A percentile compares a stretch with the other conserved stretches of the same genome.
Evolutionary conservation across 2,113 vertebrate species (phyloP).

Genomic region (Neolamprologus toae): DNA sequence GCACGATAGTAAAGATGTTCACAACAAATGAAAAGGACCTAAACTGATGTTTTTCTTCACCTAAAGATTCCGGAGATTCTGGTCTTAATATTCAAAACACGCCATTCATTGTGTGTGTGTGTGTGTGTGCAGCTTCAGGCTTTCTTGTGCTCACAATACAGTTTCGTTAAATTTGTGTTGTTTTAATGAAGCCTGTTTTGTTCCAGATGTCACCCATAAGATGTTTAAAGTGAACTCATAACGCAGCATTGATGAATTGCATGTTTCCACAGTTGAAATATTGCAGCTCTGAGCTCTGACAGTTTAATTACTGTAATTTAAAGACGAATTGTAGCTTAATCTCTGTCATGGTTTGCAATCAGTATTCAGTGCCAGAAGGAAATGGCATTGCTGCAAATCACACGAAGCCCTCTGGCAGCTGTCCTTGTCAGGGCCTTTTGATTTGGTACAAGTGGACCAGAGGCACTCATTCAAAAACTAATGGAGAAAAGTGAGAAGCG

Average conservation of each 20-base stretch:
- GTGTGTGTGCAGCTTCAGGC: background rate
- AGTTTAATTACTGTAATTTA: slow-evolving; percentile 54
- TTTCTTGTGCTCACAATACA: background rate
- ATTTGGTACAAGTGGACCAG: slow-evolving; percentile 38
- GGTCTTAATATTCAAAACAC: background rate
- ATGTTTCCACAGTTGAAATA: slow-evolving; percentile 23
- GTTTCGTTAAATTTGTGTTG: background rate
- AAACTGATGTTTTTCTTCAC: background rate
- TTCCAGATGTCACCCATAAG: slow-evolving; percentile 9
- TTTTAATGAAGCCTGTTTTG: slow-evolving; percentile 12
- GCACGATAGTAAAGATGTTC: background rate
- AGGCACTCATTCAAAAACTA: slow-evolving; percentile 45
- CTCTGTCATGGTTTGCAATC: slow-evolving; percentile 36
- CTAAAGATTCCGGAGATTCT: background rate
- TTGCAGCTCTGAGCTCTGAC: slow-evolving; percentile 31
- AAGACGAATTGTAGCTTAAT: slow-evolving; percentile 37
- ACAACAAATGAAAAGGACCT: fast-evolving
- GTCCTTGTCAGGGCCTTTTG: slow-evolving; percentile 42
- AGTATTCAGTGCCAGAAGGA: slow-evolving; percentile 18
- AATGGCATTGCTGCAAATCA: slow-evolving; percentile 47
- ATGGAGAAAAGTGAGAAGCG: slow-evolving; percentile 34
- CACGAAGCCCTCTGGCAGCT: slow-evolving; percentile 14
- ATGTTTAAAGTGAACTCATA: slow-evolving; percentile 30
- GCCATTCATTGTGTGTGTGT: background rate
- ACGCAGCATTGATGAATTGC: slow-evolving; percentile 12